These are phyloP conservation scores for Raillietiella orientalis DNA, from an alignment of 2,888 invertebrate genomes.

Conservation along the genomic window DNA sequence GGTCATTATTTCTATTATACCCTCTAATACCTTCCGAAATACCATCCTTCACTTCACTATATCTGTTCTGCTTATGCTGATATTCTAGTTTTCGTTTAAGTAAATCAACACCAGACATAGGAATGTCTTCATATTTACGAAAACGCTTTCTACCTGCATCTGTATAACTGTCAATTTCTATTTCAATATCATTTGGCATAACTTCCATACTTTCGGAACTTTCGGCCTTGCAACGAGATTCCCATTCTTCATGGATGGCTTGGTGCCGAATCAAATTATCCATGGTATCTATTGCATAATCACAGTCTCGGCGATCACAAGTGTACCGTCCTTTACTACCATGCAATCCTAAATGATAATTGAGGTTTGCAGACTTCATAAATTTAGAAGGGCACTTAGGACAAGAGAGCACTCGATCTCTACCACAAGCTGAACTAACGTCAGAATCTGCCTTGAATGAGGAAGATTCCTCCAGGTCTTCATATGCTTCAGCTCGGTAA, in stretches of 20 bases:
- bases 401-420: slow-evolving; percentile 10
- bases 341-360: slow-evolving; percentile 31
- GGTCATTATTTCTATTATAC: slow-evolving; percentile 5
- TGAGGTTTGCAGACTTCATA: slow-evolving; percentile 30
- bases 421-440: background rate
- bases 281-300: slow-evolving; percentile 29
- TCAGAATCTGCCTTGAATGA: no score
- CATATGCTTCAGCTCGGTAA: background rate
- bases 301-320: slow-evolving; percentile 34
- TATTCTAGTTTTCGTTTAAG: slow-evolving; percentile 7
- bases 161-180: slow-evolving; percentile 2
- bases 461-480: background rate
- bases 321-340: slow-evolving; percentile 26
- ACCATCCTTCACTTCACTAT: background rate
- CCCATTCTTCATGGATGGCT: slow-evolving; percentile 14
- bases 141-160: no score
- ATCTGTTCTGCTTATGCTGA: slow-evolving; percentile 5
- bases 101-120: slow-evolving; percentile 7
- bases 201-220: no score
- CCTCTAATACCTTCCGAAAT: slow-evolving; percentile 18
- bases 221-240: no score
- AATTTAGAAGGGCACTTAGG: slow-evolving; percentile 33
- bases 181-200: background rate
- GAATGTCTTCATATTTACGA: slow-evolving; percentile 7
- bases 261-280: slow-evolving; percentile 32